Evolutionary conservation across 2,888 invertebrate genomes (phyloP).

Genomic region (Acrobasis suavella): DNA sequence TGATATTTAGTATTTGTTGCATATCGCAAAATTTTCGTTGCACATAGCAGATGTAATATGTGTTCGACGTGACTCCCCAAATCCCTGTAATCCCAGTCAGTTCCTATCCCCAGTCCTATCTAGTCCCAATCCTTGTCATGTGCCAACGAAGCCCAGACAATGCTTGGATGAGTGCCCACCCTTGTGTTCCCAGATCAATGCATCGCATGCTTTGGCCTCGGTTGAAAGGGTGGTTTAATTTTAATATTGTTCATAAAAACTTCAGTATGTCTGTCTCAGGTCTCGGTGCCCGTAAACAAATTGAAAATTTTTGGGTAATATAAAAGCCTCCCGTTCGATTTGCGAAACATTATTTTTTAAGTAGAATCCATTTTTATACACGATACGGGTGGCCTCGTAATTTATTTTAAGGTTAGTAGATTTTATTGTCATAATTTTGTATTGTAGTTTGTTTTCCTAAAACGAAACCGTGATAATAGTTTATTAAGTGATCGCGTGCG

Average conservation of each 20-base stretch:
- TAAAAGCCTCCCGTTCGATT: constrained; percentile 49
- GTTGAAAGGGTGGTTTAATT: constrained; percentile 17
- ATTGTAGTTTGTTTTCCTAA: constrained; percentile 70
- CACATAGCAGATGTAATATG: constrained; percentile 30
- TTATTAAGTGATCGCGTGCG: constrained; percentile 70
- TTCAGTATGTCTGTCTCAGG: constrained; percentile 20
- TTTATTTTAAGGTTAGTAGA: constrained; percentile 79
- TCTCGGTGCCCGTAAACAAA: constrained; percentile 53
- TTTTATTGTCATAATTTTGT: constrained; percentile 71
- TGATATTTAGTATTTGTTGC: constrained; percentile 39
- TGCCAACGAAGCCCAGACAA: constrained; percentile 74
- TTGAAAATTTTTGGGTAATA: constrained; percentile 43
- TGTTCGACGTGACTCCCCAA: constrained; percentile 39
- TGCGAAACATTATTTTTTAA: constrained; percentile 65
- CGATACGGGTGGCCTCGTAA: constrained; percentile 70
- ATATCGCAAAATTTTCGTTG: constrained; percentile 44
- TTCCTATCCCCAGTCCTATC: constrained; percentile 73
- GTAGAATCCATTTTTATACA: constrained; percentile 67
- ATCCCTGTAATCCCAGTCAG: constrained; percentile 56
- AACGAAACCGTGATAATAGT: constrained; percentile 81
- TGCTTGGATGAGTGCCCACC: constrained; percentile 52
- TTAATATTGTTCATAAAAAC: constrained; percentile 9
- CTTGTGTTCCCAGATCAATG: constrained; percentile 17
- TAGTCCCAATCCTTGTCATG: constrained; percentile 76
- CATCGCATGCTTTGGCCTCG: constrained; percentile 2